phyloP scores from a whole-genome alignment of 2,113 vertebrate species.

The Choloepus hoffmanni region DNA sequence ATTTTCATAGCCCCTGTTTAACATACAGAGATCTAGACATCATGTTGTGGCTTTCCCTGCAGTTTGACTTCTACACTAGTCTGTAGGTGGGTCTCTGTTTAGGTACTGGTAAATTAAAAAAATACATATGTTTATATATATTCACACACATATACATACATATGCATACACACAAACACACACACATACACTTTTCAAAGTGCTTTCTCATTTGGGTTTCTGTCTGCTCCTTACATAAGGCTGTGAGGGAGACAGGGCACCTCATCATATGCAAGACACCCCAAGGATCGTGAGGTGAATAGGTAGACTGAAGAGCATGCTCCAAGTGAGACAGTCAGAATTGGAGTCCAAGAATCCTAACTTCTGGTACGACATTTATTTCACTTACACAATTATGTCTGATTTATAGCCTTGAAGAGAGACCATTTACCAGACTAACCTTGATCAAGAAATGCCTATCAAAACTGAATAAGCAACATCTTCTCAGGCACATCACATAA shows the following conservation, averaged over 20 bases:
- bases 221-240: background rate
- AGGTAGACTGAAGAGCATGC: background rate
- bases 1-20: background rate
- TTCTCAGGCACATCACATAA: too few species aligned
- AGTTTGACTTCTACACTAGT: background rate
- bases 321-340: background rate
- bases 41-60: background rate
- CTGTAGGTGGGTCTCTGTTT: background rate
- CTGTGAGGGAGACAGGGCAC: background rate
- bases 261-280: background rate
- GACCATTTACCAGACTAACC: background rate
- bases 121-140: background rate
- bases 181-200: background rate
- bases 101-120: background rate
- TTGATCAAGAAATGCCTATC: background rate
- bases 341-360: background rate
- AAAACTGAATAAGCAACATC: background rate
- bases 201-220: background rate
- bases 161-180: too few species aligned
- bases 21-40: background rate
- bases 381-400: background rate
- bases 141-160: too few species aligned
- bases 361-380: background rate
- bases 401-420: background rate
- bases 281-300: background rate